Evolutionary conservation across 2,113 vertebrate genomes (phyloP).

Genomic region (Lampris incognitus): DNA sequence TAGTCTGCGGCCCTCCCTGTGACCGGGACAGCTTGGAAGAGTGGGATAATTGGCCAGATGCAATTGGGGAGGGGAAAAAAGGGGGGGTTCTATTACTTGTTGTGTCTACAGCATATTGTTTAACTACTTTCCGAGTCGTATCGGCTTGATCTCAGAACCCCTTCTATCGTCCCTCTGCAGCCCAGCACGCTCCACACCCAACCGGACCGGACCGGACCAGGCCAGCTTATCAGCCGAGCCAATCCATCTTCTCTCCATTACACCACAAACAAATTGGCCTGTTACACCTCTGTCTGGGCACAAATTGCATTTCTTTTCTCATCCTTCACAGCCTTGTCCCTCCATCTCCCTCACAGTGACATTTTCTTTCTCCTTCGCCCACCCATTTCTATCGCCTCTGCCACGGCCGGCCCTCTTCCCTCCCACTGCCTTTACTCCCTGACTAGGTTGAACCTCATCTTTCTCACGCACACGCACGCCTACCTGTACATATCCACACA

Average conservation of each 20-base stretch:
- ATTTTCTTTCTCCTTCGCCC: slow-evolving; percentile 63
- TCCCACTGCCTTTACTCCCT: slow-evolving; percentile 47
- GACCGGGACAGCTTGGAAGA: no score
- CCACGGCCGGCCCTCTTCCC: slow-evolving; percentile 33
- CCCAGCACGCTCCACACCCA: slow-evolving; percentile 10
- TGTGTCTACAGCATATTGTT: slow-evolving; percentile 39
- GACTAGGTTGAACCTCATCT: slow-evolving; percentile 53
- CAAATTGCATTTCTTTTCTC: slow-evolving; percentile 83
- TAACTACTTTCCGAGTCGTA: slow-evolving; percentile 62
- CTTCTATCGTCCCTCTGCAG: slow-evolving; percentile 69
- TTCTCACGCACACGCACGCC: neutral
- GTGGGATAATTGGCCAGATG: no score
- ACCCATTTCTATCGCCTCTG: slow-evolving; percentile 32
- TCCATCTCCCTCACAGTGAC: slow-evolving; percentile 75
- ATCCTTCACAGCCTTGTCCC: slow-evolving; percentile 71
- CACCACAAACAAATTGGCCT: slow-evolving; percentile 80
- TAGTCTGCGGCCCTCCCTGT: no score
- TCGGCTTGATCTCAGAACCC: slow-evolving; percentile 46
- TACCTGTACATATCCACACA: slow-evolving; percentile 7
- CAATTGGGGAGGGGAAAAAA: no score
- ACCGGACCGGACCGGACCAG: slow-evolving; percentile 11
- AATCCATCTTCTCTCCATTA: slow-evolving; percentile 78
- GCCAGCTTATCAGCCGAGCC: slow-evolving; percentile 70
- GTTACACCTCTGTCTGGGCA: slow-evolving; percentile 80
- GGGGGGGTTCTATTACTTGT: no score